phyloP scores from a whole-genome alignment of 1,140 invertebrate genomes.

The Cyphomyrmex costatus region DNA sequence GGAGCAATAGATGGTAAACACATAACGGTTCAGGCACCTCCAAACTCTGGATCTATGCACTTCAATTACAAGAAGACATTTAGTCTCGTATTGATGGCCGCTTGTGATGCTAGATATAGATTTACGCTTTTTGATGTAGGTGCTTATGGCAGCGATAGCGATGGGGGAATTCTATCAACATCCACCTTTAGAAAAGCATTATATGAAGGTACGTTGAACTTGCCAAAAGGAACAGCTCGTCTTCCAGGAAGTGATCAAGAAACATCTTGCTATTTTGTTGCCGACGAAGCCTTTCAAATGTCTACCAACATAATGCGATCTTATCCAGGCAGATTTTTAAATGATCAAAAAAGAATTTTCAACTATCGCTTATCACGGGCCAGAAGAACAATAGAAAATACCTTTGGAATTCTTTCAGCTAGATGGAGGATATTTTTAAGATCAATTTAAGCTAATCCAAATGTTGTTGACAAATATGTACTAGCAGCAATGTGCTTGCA shows the following conservation, averaged over 20 bases:
- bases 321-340: constrained; percentile 10
- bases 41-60: constrained; percentile 8
- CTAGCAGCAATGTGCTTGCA: too few relatives aligned
- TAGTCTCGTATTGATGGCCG: background rate
- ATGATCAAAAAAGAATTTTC: constrained; percentile 19
- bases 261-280: constrained; percentile 37
- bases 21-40: background rate
- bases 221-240: constrained; percentile 21
- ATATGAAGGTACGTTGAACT: constrained; percentile 1
- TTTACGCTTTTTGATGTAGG: background rate
- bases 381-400: constrained; percentile 30
- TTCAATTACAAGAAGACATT: constrained; percentile 22
- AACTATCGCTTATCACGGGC: constrained; percentile 19
- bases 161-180: constrained; percentile 5
- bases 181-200: constrained; percentile 24
- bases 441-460: background rate
- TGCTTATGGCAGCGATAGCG: background rate
- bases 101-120: background rate
- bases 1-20: background rate
- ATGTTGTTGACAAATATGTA: background rate
- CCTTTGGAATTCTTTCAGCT: constrained; percentile 3
- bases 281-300: constrained; percentile 19
- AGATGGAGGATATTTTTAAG: constrained; percentile 28
- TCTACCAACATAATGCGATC: background rate
- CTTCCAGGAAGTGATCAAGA: constrained; percentile 5